Evolutionary conservation across 2,888 invertebrate genomes (phyloP).

Genomic region (Dynastes tityus): DNA sequence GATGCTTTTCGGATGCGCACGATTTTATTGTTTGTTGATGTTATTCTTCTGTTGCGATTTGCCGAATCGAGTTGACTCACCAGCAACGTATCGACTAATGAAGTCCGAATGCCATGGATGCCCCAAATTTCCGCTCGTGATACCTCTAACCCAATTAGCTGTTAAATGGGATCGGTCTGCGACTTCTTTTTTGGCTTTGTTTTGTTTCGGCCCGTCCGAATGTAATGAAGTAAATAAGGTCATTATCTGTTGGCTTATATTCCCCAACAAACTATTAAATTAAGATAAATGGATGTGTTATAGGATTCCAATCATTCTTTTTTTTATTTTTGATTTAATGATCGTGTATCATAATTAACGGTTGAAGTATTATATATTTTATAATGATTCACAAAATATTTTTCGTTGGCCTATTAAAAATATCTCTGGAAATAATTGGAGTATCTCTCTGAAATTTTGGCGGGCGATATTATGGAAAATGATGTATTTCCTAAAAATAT

Average conservation of each 20-base stretch:
- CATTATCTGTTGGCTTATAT: slow-evolving; percentile 12
- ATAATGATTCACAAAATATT: too few relatives aligned
- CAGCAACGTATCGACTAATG: slow-evolving; percentile 27
- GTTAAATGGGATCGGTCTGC: slow-evolving; percentile 32
- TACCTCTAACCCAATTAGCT: slow-evolving; percentile 46
- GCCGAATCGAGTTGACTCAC: slow-evolving; percentile 1
- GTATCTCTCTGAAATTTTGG: too few relatives aligned
- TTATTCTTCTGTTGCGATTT: slow-evolving; percentile 19
- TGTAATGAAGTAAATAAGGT: slow-evolving; percentile 3
- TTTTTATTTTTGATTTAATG: background rate
- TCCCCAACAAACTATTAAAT: background rate
- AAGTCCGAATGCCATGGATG: slow-evolving; percentile 35
- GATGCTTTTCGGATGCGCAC: background rate
- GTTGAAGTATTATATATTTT: too few relatives aligned
- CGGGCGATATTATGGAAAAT: too few relatives aligned
- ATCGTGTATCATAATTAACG: too few relatives aligned
- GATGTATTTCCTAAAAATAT: too few relatives aligned
- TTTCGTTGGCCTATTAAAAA: too few relatives aligned
- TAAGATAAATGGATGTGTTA: slow-evolving; percentile 10
- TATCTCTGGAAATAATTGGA: too few relatives aligned
- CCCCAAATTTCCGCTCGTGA: slow-evolving; percentile 43
- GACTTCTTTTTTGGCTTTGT: slow-evolving; percentile 11
- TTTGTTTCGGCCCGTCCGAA: background rate
- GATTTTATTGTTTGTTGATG: slow-evolving; percentile 6
- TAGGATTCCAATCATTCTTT: background rate